Conservation (phyloP, 2,113 vertebrate genomes). For the Protobothrops flavoviridis region DNA sequence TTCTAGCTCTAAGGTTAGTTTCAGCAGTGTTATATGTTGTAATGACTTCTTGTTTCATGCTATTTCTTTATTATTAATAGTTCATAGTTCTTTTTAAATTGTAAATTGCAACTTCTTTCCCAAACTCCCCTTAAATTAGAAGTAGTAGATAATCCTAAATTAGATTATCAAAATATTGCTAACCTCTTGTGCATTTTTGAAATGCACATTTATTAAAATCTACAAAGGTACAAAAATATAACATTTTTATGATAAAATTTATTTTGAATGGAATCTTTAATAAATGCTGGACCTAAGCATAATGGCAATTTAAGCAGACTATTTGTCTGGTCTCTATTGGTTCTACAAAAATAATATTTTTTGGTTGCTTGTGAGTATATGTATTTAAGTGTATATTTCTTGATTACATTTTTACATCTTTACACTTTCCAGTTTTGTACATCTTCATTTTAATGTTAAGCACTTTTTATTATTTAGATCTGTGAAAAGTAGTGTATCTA, state of each 20-base stretch:
- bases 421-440: slow-evolving; percentile 53
- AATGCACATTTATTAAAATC: slow-evolving; percentile 44
- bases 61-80: slow-evolving; percentile 51
- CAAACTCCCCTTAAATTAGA: slow-evolving; percentile 52
- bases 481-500: background rate
- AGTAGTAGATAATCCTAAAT: slow-evolving; percentile 40
- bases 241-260: slow-evolving; percentile 53
- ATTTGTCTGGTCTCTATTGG: slow-evolving; percentile 42
- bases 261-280: slow-evolving; percentile 44
- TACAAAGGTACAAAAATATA: slow-evolving; percentile 45
- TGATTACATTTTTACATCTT: slow-evolving; percentile 28
- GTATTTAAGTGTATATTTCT: background rate
- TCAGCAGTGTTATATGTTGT: slow-evolving; percentile 52
- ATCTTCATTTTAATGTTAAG: slow-evolving; percentile 44
- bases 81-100: slow-evolving; percentile 47
- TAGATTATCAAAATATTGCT: slow-evolving; percentile 47
- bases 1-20: slow-evolving; percentile 58
- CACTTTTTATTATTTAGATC: background rate
- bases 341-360: background rate
- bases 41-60: slow-evolving; percentile 58
- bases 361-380: background rate
- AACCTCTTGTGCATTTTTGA: slow-evolving; percentile 38
- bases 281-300: slow-evolving; percentile 41
- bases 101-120: slow-evolving; percentile 46
- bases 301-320: slow-evolving; percentile 49